Percentiles rank a stretch among this genome's conserved stretches.
These are phyloP conservation scores for Mesaphorura yosii DNA, from an alignment of 1,140 invertebrate genomes.

Conservation along the genomic window DNA sequence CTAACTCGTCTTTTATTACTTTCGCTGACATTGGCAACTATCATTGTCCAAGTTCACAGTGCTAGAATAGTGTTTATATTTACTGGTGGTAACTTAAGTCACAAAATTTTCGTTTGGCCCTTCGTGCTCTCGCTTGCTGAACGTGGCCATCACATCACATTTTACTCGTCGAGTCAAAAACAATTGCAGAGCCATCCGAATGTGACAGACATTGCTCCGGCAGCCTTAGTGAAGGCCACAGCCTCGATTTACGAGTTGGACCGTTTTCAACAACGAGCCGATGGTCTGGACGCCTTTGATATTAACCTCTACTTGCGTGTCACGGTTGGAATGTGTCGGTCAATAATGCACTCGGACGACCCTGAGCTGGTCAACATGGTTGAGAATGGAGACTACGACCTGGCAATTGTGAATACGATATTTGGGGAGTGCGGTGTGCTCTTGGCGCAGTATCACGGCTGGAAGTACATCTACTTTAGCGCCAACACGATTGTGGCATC, in stretches of 20 bases:
- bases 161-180: conserved; percentile 8
- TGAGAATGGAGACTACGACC: conserved; percentile 1
- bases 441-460: conserved; percentile 5
- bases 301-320: neutral
- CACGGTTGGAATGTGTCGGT: neutral
- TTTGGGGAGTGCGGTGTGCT: conserved; percentile 16
- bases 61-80: conserved; percentile 17
- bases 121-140: conserved; percentile 3
- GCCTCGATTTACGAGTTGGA: conserved; percentile 10
- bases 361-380: neutral
- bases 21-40: neutral
- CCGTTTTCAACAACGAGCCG: neutral
- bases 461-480: conserved; percentile 4
- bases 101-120: conserved; percentile 13
- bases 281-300: neutral
- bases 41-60: neutral
- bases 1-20: conserved; percentile 2
- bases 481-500: neutral
- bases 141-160: conserved; percentile 14
- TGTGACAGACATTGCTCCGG: conserved; percentile 1
- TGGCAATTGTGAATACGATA: conserved; percentile 8
- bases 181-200: neutral
- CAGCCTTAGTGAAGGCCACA: neutral
- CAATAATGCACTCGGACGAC: conserved; percentile 1
- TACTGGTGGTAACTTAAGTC: conserved; percentile 15